Evolutionary conservation across 2,113 vertebrate species (phyloP), one percentile per base, ranked within the genome.

Genomic region (Hypocryptadius cinnamomeus): DNA sequence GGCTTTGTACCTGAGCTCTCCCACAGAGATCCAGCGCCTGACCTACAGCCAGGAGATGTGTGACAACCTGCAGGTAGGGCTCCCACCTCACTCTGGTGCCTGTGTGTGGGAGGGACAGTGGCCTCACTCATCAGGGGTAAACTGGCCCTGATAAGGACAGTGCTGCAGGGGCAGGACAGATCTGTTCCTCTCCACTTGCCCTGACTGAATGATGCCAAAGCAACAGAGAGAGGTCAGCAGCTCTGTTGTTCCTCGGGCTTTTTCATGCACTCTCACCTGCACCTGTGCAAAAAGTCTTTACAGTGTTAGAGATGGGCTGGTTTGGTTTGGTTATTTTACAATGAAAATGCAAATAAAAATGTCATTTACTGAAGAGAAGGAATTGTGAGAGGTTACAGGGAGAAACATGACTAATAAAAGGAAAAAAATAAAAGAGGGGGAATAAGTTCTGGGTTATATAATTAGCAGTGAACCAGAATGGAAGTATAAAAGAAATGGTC

Each of bases 21-120:
- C 99, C 40, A 99, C 99, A 35, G 99, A 99, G 98, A 98, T 99
- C 93, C 99, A 99, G 97, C 98, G 99, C 92, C 97, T 99, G 90
- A 99, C 99, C 1, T 99, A 99, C 97, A 99, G 99, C 96, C 99
- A 99, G 97, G 99, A 99, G 97, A 99, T 99, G 98, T 99, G 98
- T 94, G 99, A 99, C 97, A 99, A 98, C 85, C 98, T 99, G 94
- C 99, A 99, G 99, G 99, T 99, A 90, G 39, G 96, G 73, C 69
- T 90, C 33, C 11, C 23, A 45, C 40, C 71, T 22, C 13, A 0
- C 53, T 21, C 19, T 4, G 21, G 5, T 37, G 17, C 42, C 66
- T 27, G 5, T 24, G 23, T 25, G 54, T 11, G 69, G 42, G 12
- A 51, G 56, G n/a, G 42, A 11, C 9, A 1, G 40, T 2, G 53